Evolutionary conservation across 2,113 vertebrate genomes (phyloP), one percentile per base, ranked within the genome.

Genomic region (Platysteira castanea): DNA sequence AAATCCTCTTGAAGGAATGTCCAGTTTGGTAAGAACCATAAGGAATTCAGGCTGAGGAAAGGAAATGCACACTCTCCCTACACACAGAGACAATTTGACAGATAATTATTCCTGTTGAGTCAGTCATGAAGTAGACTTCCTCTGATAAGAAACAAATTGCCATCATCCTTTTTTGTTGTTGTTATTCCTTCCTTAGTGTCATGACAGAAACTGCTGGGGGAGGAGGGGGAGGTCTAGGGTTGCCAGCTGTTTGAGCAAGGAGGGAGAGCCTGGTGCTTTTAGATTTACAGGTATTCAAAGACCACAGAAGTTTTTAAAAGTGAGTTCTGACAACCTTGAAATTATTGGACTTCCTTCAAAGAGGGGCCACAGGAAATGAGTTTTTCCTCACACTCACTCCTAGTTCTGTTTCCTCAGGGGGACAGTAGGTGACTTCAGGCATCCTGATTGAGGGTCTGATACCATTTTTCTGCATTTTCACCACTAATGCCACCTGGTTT

Each of bases 131-230:
- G 74, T 82, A 93, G 77, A 84, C 61, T 92, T 96, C 69, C 53
- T 95, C 88, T 89, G 80, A 75, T 84, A 90, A 95, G 85, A 92
- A 93, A 60, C 31, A 84, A 92, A 90, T 90, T 89, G 54, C 35
- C 42, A 78, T 84, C 42, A 50, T 44, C 41, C 14, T 6, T 54
- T 84, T 69, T 33, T 69, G 61, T 63, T 50, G n/a, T 57, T 93
- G 69, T 69, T 87, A 16, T 67, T 93, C 27, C 73, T 88, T 91
- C 56, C 85, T 61, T 35, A 64, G 37, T 44, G 54, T 90, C 80
- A 47, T 60, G 56, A 84, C 21, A 67, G 33, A 86, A 63, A 26
- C 17, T 83, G 37, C 17, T 81, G 42, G 15, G 26, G 52, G 44
- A 78, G 26, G 23, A 35, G 7, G 2, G 4, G 5, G 11, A 35